Conservation (phyloP, 2,888 invertebrate genomes). For the Caprella mutica region DNA sequence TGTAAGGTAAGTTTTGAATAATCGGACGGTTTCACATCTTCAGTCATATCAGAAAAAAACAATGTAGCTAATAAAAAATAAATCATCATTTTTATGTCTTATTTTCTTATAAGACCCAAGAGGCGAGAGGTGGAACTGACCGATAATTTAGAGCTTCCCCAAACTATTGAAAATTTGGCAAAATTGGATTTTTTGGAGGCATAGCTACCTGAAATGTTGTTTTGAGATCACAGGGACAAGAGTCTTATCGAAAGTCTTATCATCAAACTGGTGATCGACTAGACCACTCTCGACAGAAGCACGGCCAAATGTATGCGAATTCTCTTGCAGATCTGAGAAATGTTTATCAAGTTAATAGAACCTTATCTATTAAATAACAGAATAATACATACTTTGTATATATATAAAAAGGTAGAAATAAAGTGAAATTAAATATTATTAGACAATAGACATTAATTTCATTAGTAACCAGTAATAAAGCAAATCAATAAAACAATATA, state of each 20-base stretch:
- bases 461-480: not conserved
- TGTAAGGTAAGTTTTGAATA: no score
- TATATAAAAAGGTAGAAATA: not conserved
- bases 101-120: no score
- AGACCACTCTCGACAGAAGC: no score
- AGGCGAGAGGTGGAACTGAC: no score
- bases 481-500: not conserved
- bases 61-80: not conserved
- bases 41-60: no score
- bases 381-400: not conserved
- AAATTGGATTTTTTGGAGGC: not conserved
- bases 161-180: not conserved
- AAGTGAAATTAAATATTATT: not conserved
- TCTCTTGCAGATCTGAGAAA: conserved; percentile 19
- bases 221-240: conserved; percentile 25
- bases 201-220: conserved; percentile 24
- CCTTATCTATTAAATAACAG: not conserved
- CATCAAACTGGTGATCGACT: conserved; percentile 17
- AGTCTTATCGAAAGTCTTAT: conserved; percentile 7
- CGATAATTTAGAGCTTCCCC: no score
- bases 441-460: not conserved
- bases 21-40: no score
- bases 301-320: conserved; percentile 23
- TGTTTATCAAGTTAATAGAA: not conserved
- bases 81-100: no score